A percentile compares a stretch with the other conserved stretches of the same genome.
These are phyloP conservation scores for Empis stercorea DNA, from an alignment of 2,888 invertebrate species.

Conservation along the genomic window DNA sequence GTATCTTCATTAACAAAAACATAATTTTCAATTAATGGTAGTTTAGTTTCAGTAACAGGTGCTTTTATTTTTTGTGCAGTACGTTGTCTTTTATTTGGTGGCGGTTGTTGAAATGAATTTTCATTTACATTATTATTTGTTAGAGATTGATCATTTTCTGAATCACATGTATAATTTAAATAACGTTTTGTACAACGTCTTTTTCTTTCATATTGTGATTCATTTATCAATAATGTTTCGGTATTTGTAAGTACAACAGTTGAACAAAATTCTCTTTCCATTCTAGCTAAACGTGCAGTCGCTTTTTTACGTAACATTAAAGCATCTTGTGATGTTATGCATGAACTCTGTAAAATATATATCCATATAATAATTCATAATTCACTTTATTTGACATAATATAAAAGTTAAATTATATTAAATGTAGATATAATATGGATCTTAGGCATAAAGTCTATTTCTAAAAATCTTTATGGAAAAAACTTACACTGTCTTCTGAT, in stretches of 20 bases:
- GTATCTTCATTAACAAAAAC: conserved; percentile 21
- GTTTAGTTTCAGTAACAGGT: background rate
- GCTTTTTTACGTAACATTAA: conserved; percentile 31
- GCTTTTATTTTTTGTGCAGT: background rate
- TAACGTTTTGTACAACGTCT: conserved; percentile 48
- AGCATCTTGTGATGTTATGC: conserved; percentile 31
- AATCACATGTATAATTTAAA: conserved; percentile 35
- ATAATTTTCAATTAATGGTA: conserved; percentile 12
- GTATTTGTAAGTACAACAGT: conserved; percentile 53
- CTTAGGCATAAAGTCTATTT: too few species aligned
- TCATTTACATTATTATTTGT: conserved; percentile 6
- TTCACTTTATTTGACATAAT: too few species aligned
- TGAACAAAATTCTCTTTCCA: conserved; percentile 59
- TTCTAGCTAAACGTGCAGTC: conserved; percentile 45
- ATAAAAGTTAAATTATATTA: too few species aligned
- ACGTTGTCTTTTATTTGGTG: conserved; percentile 2
- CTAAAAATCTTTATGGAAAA: background rate
- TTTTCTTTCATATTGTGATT: conserved; percentile 35
- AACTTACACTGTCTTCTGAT: background rate
- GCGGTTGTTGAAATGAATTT: background rate
- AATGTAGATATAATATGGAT: too few species aligned
- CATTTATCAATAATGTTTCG: conserved; percentile 50
- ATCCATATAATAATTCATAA: too few species aligned
- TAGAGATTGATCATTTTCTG: conserved; percentile 7
- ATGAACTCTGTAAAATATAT: conserved; percentile 26